Evolutionary conservation across 1,140 invertebrate species (phyloP), one percentile per base, ranked within the genome.

Genomic region (Zaprionus tsacasi): DNA sequence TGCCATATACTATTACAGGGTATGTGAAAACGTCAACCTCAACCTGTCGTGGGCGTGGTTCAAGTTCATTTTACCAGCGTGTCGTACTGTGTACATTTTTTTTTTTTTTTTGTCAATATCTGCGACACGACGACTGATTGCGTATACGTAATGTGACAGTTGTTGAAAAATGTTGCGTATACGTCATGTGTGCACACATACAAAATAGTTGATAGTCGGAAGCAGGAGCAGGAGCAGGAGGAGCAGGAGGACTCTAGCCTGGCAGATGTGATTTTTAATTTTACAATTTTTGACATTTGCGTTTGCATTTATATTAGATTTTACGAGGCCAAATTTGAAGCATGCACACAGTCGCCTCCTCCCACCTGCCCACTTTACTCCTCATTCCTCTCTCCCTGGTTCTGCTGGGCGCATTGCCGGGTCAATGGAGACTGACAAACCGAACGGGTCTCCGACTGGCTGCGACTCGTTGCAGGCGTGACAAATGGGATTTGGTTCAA

Each of bases 281-380:
- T 82, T 79, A 88, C 85, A 90, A 85, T 81, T 90, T 82, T 88
- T 88, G 86, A 88, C 86, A 90, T 88, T 88, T 90, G 78, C 69
- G 68, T 88, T 88, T 88, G 83, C 83, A 88, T 88, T 88, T 88
- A 88, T 89, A 88, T 88, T 88, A 89, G 85, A 90, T 88, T 88
- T 90, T 88, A 79, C 86, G 55, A 69, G 67, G 66, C 66, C 72
- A 74, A 65, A 68, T 55, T 55, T 58, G 63, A 55, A 45, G 43
- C 61, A 54, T 25, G 45, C 45, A 50, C 45, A 50, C 45, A 12
- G 3, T 30, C 27, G 1, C 15, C n/a, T 5, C 13, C 5, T 8
- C 48, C 33, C 30, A 11, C 43, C 10, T 3, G 1, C 25, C 30
- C n/a, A 21, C 12, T 21, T 21, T 2, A 12, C 43, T 8, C 35